Evolutionary conservation across 2,888 invertebrate species (phyloP).

Genomic region (Cataglyphis albicans): DNA sequence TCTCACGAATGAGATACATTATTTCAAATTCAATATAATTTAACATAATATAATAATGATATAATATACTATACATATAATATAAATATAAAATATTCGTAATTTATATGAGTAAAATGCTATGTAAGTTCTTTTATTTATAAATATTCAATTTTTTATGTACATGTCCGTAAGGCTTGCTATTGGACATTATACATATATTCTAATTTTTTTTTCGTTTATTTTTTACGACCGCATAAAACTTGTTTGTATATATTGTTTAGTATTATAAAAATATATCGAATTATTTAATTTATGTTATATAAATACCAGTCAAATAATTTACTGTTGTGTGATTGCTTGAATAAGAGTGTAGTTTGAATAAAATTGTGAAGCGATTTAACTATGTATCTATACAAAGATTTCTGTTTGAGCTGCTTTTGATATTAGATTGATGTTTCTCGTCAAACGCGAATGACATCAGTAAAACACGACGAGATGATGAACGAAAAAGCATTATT

Average conservation of each 20-base stretch:
- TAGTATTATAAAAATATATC: neutral
- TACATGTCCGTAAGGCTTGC: neutral
- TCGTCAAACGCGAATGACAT: neutral
- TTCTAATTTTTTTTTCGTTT: neutral
- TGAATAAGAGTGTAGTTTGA: neutral
- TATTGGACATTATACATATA: neutral
- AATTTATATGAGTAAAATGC: neutral
- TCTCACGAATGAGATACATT: neutral
- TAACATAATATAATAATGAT: neutral
- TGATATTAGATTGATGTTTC: conserved; percentile 1
- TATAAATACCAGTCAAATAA: neutral
- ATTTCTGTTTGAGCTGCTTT: conserved; percentile 12
- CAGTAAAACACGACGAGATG: conserved; percentile 8
- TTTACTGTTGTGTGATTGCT: neutral
- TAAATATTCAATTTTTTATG: neutral
- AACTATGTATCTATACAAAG: neutral
- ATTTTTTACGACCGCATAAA: neutral
- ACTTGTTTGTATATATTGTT: neutral
- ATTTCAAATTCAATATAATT: neutral
- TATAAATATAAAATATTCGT: neutral
- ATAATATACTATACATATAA: neutral
- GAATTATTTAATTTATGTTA: neutral
- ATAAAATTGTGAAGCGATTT: neutral
- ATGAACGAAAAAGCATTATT: neutral
- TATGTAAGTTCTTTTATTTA: neutral